Conservation (phyloP, 2,113 vertebrate species). For the Manacus vitellinus region DNA sequence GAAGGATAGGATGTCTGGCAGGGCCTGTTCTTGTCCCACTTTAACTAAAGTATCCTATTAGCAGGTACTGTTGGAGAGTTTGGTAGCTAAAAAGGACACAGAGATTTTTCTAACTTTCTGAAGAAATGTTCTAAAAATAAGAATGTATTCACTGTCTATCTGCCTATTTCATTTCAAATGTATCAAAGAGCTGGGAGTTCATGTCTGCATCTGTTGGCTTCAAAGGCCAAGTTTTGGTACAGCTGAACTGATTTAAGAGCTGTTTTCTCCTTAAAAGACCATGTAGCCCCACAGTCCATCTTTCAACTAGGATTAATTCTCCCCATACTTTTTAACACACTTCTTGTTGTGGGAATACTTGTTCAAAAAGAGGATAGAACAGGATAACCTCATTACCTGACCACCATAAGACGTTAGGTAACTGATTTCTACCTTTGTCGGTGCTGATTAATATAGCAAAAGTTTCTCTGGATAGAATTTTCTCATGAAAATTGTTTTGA, state of each 20-base stretch:
- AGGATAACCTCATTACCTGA: not conserved
- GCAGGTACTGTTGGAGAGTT: not conserved
- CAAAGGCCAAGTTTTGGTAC: conserved; percentile 13
- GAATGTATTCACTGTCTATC: not conserved
- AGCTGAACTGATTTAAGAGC: not conserved
- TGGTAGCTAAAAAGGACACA: not conserved
- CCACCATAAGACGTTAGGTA: not conserved
- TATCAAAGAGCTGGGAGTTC: not conserved
- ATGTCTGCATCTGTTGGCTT: not conserved
- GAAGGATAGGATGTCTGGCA: not conserved
- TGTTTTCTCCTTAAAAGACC: not conserved
- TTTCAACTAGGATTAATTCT: not conserved
- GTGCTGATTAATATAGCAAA: not conserved
- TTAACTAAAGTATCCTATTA: conserved; percentile 11
- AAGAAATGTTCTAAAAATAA: conserved; percentile 22
- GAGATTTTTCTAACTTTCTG: conserved; percentile 13
- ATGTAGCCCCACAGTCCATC: not conserved
- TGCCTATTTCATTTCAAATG: conserved; percentile 11
- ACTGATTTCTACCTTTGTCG: not conserved
- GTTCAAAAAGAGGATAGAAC: not conserved
- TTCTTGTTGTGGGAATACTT: not conserved
- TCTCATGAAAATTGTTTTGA: not conserved
- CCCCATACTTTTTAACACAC: not conserved
- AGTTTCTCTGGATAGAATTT: not conserved
- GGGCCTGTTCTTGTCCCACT: not conserved